Evolutionary conservation across 2,113 vertebrate genomes (phyloP), one percentile per base, ranked within the genome.

Genomic region (Nyctereutes procyonoides): DNA sequence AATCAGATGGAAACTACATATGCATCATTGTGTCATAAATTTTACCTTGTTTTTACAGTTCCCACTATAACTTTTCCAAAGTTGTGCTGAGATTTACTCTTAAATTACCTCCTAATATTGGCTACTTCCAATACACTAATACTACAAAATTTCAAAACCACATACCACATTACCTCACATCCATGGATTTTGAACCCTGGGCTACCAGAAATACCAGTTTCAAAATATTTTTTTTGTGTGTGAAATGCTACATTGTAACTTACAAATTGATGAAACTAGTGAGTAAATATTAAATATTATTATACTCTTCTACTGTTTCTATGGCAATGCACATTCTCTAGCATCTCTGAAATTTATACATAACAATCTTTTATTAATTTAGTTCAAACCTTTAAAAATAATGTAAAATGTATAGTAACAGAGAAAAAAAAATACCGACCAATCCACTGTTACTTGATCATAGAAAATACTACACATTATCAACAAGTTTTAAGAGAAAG

Each of bases 321-420:
- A 81, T 28, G 58, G 9, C 51, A 80, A 85, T 51, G 30, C 5
- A 53, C 11, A 51, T 81, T 83, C 6, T 90, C 43, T 51, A 76
- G 20, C 1, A 92, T 48, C 15, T 32, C 35, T 43, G 35, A 69
- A 30, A 90, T 53, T 35, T 79, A 77, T 5, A 38, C 7, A 62
- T 53, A 35, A 24, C 81, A n/a, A 93, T 77, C 38, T 73, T 81
- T 79, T 55, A 91, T 88, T 94, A 62, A 43, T 48, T 93, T 43
- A 93, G 51, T 84, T 81, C 7, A 65, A 91, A 87, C 10, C 6
- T n/a, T 58, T 90, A 74, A 90, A 95, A 86, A 30, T 63, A 92
- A 80, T 28, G 53, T 80, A 8, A 80, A 84, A 30, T 76, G n/a
- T 13, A 71, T 3, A 91, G 19, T 71, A 96, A 48, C 12, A 76